These are phyloP conservation scores for Serilophus lunatus DNA, from an alignment of 2,113 vertebrate species.

Conservation along the genomic window DNA sequence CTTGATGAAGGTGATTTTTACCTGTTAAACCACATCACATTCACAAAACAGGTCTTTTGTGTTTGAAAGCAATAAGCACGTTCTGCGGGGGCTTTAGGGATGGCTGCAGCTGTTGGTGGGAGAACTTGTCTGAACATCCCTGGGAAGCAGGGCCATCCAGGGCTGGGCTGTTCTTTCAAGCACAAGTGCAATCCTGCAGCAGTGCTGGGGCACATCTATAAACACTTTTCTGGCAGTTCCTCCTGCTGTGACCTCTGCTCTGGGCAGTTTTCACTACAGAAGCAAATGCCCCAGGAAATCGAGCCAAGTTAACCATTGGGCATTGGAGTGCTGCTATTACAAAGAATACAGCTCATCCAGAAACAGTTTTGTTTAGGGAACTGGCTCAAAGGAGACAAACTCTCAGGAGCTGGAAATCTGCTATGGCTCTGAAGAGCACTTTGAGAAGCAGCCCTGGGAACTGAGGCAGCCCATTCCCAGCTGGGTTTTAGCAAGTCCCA, in stretches of 20 bases:
- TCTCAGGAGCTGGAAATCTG: not conserved
- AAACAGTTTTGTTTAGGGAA: not conserved
- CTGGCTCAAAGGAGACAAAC: not conserved
- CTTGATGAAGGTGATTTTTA: not conserved
- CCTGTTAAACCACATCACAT: fast-evolving
- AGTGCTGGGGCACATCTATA: not conserved
- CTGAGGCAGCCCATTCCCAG: not conserved
- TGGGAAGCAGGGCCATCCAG: not conserved
- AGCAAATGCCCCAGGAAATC: not conserved
- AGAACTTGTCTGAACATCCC: not conserved
- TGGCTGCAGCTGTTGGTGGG: not conserved
- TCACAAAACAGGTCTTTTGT: not conserved
- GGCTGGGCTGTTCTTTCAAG: not conserved
- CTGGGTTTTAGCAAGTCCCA: not conserved
- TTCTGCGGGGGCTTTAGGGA: not conserved
- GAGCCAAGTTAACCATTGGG: not conserved
- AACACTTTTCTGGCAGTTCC: not conserved
- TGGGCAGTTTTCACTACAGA: not conserved
- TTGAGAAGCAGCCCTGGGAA: not conserved
- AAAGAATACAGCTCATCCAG: not conserved
- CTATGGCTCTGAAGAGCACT: not conserved
- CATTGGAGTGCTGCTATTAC: not conserved
- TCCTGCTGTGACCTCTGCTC: not conserved
- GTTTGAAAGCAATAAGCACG: not conserved
- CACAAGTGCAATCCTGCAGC: not conserved